Base-by-base conservation (phyloP, 2,113 vertebrate species). In the Bos javanicus region DNA sequence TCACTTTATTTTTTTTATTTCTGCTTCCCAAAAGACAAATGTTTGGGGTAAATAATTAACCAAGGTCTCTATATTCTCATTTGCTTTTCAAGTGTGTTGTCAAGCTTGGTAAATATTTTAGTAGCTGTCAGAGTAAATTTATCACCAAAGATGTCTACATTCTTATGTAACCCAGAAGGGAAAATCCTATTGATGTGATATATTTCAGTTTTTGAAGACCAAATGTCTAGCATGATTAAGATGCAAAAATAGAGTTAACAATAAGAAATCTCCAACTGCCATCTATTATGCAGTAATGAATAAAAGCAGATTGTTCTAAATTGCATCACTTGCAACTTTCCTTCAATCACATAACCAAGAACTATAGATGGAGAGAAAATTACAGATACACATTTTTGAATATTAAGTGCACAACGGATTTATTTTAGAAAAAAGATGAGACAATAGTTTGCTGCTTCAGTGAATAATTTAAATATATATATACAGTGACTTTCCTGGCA, bases 61-160 rank as follows among this genome's bases (percentile, higher is more conserved):
- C n/a, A 92, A 92, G 39, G 91, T 96, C 95, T 98, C 96, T 95
- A 83, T 94, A 92, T 93, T 96, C 97, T 98, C 5, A 95, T 99
- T 98, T 98, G 93, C 93, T 98, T 99, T 98, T 97, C 95, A 67
- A 97, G 80, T 96, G 85, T 98, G 98, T 98, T 98, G 97, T 98
- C 82, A 97, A 97, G 97, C 96, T 98, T 98, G 96, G 98, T 98
- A 98, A 99, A 98, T 96, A 97, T 99, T 98, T 99, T 98, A 99
- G 97, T 94, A 99, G 98, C 98, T 99, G 98, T 99, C 98, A 98
- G 93, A 98, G 97, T 98, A 97, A 98, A 99, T 99, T 98, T 98
- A 98, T 99, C 98, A 98, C 78, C 93, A 98, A 96, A 97, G 96
- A 98, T 95, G 96, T 96, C 95, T 98, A 56, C 83, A 96, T 98